A percentile compares a stretch with the other conserved stretches of the same genome.
These are phyloP conservation scores for Rutpela maculata DNA, from an alignment of 2,888 invertebrate species.

Conservation along the genomic window DNA sequence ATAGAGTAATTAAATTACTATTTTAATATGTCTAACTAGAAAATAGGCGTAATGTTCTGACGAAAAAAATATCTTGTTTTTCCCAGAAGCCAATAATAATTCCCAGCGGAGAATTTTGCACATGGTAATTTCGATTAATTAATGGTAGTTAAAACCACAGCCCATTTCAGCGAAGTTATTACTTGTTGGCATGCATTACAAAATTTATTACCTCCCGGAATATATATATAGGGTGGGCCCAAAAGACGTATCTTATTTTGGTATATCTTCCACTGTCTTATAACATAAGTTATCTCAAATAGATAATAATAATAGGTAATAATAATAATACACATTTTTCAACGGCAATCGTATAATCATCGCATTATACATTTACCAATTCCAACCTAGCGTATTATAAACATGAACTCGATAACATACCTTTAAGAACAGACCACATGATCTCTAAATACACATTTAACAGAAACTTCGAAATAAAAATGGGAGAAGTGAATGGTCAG, in stretches of 20 bases:
- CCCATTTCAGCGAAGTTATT: conserved; percentile 7
- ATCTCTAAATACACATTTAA: too few species aligned
- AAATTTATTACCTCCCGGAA: background rate
- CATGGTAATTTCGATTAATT: background rate
- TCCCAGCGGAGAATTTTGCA: background rate
- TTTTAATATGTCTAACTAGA: background rate
- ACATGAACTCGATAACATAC: too few species aligned
- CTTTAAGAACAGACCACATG: too few species aligned
- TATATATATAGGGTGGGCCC: background rate
- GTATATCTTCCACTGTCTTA: too few species aligned
- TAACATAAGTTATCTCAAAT: too few species aligned
- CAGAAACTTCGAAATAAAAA: too few species aligned
- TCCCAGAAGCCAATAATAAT: background rate
- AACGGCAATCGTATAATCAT: too few species aligned
- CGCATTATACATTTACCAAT: too few species aligned
- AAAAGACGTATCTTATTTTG: background rate
- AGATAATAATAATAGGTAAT: too few species aligned
- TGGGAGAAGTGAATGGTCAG: too few species aligned
- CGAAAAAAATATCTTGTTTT: background rate
- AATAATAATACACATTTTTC: too few species aligned
- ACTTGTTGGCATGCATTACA: background rate
- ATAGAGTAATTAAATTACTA: background rate
- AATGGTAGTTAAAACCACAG: background rate
- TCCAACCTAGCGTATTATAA: too few species aligned
- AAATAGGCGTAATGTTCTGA: background rate